Percentiles rank a stretch among this genome's conserved stretches.
phyloP scores from a whole-genome alignment of 2,888 invertebrate genomes.

The Plutella xylostella region DNA sequence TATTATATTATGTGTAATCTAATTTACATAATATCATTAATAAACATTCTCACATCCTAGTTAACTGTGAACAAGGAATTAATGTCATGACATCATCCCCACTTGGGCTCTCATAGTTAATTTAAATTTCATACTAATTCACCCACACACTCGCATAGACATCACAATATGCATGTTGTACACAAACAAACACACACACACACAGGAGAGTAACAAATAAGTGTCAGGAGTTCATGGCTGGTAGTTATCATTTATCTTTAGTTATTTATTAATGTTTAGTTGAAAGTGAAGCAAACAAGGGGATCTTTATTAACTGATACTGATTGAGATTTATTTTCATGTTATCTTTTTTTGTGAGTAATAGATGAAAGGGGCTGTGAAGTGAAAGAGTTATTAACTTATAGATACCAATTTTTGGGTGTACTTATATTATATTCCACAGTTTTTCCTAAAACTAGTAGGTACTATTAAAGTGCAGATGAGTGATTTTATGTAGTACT shows the following conservation, averaged over 20 bases:
- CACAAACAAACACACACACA: neutral
- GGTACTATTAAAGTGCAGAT: too few species aligned
- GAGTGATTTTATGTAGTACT: too few species aligned
- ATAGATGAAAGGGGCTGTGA: too few species aligned
- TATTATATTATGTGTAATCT: too few species aligned
- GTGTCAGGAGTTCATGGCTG: conserved; percentile 7
- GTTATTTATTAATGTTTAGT: neutral
- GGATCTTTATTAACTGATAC: too few species aligned
- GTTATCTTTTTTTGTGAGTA: too few species aligned
- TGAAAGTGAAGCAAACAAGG: too few species aligned
- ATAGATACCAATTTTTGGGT: too few species aligned
- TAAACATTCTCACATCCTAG: neutral
- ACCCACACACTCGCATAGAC: neutral
- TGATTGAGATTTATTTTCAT: too few species aligned
- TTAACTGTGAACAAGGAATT: conserved; percentile 22
- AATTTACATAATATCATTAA: conserved; percentile 4
- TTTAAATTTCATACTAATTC: neutral
- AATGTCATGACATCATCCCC: conserved; percentile 34
- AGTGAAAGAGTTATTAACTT: too few species aligned
- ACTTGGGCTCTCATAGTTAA: neutral
- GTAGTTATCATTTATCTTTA: conserved; percentile 7
- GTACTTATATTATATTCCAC: too few species aligned
- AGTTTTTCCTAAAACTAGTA: too few species aligned
- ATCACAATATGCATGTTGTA: neutral
- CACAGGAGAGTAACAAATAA: conserved; percentile 11